A percentile compares a stretch with the other conserved stretches of the same genome.
Evolutionary conservation across 53 echinoderm and acorn worm species (phyloP).

Genomic region (Zoroaster sp.): DNA sequence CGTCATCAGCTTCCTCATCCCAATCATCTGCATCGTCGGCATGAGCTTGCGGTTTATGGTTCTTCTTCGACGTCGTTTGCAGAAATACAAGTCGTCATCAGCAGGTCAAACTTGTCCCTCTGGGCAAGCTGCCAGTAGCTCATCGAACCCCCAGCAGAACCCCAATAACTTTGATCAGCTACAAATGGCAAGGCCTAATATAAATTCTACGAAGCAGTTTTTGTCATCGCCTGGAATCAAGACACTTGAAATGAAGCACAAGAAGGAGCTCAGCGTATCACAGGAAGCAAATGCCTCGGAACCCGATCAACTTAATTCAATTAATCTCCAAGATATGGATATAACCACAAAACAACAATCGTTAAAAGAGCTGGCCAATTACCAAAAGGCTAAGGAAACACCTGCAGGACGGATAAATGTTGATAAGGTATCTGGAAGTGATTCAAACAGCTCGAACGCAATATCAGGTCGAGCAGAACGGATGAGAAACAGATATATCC

Average conservation of each 20-base stretch:
- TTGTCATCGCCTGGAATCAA: not conserved
- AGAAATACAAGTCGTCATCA: not conserved
- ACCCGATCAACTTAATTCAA: not conserved
- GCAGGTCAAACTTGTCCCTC: not conserved
- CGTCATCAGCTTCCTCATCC: not conserved
- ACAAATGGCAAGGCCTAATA: not conserved
- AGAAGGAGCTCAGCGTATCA: no score
- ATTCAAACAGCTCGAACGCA: not conserved
- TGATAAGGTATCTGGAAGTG: no score
- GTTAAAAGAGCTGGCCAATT: not conserved
- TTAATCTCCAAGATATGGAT: not conserved
- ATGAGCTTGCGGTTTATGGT: conserved; percentile 13
- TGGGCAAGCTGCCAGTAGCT: not conserved
- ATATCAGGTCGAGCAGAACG: not conserved
- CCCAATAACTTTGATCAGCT: not conserved
- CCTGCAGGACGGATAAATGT: no score
- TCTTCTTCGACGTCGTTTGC: conserved; percentile 1
- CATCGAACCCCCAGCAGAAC: not conserved
- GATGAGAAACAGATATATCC: not conserved
- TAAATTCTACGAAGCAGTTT: no score
- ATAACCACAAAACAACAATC: not conserved
- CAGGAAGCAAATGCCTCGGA: not conserved
- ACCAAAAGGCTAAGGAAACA: not conserved
- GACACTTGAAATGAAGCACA: not conserved
- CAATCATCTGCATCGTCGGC: not conserved